phyloP scores from a whole-genome alignment of 2,113 vertebrate genomes.

The Isurus oxyrinchus region DNA sequence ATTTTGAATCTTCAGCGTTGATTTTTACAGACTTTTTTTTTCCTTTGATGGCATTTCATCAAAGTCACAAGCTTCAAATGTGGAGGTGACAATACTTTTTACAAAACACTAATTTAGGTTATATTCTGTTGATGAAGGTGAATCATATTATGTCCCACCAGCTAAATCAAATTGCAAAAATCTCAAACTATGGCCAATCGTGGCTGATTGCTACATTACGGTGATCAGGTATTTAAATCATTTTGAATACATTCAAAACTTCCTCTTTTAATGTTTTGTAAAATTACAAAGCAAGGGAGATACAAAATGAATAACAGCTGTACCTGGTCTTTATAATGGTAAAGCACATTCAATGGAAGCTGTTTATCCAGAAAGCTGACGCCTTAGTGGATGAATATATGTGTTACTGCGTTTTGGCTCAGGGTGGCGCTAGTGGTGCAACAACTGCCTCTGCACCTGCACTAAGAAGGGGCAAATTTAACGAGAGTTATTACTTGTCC shows the following conservation, averaged over 20 bases:
- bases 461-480: neutral
- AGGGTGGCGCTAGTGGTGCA: neutral
- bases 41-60: constrained; percentile 5
- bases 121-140: neutral
- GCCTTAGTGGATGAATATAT: neutral
- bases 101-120: neutral
- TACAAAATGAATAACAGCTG: neutral
- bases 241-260: neutral
- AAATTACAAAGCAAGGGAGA: neutral
- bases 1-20: neutral
- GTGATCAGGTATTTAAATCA: neutral
- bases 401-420: neutral
- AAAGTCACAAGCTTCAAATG: neutral
- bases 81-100: neutral
- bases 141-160: neutral
- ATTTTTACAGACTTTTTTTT: neutral
- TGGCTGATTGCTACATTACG: neutral
- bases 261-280: neutral
- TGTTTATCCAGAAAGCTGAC: neutral
- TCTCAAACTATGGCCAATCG: neutral
- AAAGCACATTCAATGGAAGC: neutral
- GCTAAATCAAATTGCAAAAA: neutral
- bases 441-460: neutral
- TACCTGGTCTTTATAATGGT: neutral
- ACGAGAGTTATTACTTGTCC: neutral